phyloP scores from a whole-genome alignment of 2,888 invertebrate species.

The Drosophila pullipes region DNA sequence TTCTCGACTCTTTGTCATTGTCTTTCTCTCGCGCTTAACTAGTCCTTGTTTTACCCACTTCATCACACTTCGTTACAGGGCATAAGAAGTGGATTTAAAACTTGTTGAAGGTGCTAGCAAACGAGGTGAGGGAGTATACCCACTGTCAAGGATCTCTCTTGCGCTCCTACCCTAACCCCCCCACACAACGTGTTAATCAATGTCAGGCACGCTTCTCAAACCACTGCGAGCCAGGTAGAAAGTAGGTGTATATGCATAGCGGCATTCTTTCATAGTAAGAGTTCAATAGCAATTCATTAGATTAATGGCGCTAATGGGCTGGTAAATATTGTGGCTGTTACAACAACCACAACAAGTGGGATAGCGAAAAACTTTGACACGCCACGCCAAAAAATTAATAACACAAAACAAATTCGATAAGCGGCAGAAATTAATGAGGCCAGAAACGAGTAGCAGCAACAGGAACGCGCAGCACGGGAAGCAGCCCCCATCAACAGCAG shows the following conservation, averaged over 20 bases:
- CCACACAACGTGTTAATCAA: conserved; percentile 54
- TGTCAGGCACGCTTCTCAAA: conserved; percentile 26
- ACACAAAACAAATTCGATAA: conserved; percentile 75
- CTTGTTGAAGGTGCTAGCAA: neutral
- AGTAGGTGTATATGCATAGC: neutral
- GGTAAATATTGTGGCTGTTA: conserved; percentile 70
- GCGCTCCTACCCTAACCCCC: neutral
- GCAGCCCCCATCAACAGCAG: conserved; percentile 3
- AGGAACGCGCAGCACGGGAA: conserved; percentile 15
- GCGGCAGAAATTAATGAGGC: conserved; percentile 73
- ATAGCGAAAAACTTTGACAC: conserved; percentile 2
- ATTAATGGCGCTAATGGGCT: conserved; percentile 80
- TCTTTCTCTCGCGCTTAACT: neutral
- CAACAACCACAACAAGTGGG: conserved; percentile 22
- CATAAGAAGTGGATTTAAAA: conserved; percentile 11
- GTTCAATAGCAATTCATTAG: conserved; percentile 80
- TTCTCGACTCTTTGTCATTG: neutral
- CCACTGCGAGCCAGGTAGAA: conserved; percentile 3
- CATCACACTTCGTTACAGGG: neutral
- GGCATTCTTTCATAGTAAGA: conserved; percentile 38
- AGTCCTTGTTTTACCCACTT: neutral
- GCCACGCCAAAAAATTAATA: conserved; percentile 61
- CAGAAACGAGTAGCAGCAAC: conserved; percentile 27
- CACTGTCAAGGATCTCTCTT: neutral
- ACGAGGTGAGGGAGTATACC: neutral